Base-by-base conservation (phyloP, 2,888 invertebrate genomes). In the Cacoxenus indagator region DNA sequence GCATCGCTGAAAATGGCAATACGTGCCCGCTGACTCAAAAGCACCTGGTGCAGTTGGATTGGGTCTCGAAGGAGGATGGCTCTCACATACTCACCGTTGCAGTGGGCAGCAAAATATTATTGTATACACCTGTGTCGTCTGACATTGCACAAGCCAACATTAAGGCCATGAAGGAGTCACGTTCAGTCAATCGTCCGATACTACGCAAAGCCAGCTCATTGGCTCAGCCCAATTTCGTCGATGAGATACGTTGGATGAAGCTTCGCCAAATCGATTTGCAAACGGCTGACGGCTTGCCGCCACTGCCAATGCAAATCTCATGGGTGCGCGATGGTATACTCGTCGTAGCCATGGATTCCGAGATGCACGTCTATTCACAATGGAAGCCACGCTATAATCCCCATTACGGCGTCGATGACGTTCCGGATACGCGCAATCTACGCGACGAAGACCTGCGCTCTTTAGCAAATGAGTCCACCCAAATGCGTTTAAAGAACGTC, bases 11-110 rank as follows among this genome's bases (percentile, higher is more conserved):
- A 87, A 95, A 96, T 85, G 96, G 96, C 3, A 96, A 96, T 86
- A 96, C 96, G 0, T 96, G 96, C 81, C 95, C 96, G 0, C 87
- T 96, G 45, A 96, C 96, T 0, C 96, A 96, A 85, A 96, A 96
- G 87, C 96, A 96, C 88, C 90, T 97, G 27, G 97, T 98, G 0
- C 98, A 98, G 85, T 89, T 99, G 46, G 99, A 99, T 89, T 99
- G 99, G 99, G 98, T 99, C 11, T 98, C 98, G 0, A 97, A 98
- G 78, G 99, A 99, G 88, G 99, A 99, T 86, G 99, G 99, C 0
- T 96, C 97, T 0, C 99, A 99, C 87, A 96, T 99, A 78, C 89
- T 99, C 46, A 99, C 99, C 0, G 97, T 99, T 0, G 97, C 96
- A 0, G 96, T 98, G 45, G 98, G 96, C 0, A 96, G 96, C 70